phyloP scores from a whole-genome alignment of 2,113 vertebrate genomes.

The Artemisiospiza belli region DNA sequence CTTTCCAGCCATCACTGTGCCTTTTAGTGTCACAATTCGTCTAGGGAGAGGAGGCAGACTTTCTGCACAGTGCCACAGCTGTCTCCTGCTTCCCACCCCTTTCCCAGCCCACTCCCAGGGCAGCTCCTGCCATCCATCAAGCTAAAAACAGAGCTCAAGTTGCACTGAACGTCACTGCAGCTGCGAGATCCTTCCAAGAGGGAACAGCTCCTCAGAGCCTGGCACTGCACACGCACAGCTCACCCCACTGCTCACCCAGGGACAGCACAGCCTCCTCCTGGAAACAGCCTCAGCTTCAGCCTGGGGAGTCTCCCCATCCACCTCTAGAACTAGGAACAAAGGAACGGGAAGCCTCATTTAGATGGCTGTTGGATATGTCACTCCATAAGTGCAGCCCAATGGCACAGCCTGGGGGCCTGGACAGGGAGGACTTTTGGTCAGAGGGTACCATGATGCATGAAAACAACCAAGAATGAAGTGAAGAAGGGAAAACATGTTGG shows the following conservation, averaged over 20 bases:
- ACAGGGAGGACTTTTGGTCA: neutral
- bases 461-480: neutral
- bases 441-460: neutral
- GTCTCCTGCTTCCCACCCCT: neutral
- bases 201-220: neutral
- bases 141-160: neutral
- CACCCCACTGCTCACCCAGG: neutral
- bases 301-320: neutral
- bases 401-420: neutral
- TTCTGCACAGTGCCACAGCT: neutral
- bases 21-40: neutral
- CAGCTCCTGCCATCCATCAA: neutral
- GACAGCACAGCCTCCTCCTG: neutral
- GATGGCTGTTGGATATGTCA: accelerated
- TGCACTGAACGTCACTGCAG: neutral
- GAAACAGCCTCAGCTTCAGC: neutral
- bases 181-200: neutral
- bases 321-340: neutral
- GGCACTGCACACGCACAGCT: neutral
- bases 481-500: neutral
- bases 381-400: accelerated
- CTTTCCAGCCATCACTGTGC: neutral
- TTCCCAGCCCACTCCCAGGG: neutral
- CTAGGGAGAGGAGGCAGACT: neutral
- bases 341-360: neutral